Evolutionary conservation across 2,797 vertebrate species (phyloP).

Genomic region (Cyprinella venusta): DNA sequence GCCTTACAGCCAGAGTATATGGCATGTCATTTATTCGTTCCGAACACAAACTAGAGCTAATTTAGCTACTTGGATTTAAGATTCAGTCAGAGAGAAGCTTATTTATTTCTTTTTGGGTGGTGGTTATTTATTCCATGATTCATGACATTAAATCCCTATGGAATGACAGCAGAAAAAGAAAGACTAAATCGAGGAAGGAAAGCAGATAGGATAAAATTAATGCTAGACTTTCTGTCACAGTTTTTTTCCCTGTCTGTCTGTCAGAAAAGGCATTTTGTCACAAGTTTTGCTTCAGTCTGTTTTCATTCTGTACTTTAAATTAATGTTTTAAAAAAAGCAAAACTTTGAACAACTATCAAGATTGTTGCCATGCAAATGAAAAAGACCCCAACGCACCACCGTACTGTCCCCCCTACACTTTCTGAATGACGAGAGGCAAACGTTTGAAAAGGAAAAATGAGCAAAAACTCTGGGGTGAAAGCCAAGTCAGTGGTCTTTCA

Average conservation of each 20-base stretch:
- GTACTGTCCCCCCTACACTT: constrained; percentile 51
- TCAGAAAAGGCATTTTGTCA: constrained; percentile 10
- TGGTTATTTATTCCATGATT: constrained; percentile 26
- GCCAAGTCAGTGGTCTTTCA: constrained; percentile 60
- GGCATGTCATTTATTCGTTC: constrained; percentile 6
- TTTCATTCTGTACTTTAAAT: neutral
- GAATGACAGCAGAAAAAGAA: constrained; percentile 20
- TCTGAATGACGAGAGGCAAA: constrained; percentile 57
- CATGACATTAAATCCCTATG: constrained; percentile 7
- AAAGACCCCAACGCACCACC: constrained; percentile 46
- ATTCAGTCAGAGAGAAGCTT: constrained; percentile 19
- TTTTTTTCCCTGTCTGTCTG: neutral
- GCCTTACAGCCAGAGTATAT: constrained; percentile 17
- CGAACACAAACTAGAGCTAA: constrained; percentile 1
- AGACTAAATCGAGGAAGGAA: constrained; percentile 4
- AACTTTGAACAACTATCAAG: constrained; percentile 56
- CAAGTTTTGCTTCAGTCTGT: constrained; percentile 44
- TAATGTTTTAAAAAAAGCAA: constrained; percentile 58
- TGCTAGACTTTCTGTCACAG: neutral
- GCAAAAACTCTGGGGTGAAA: constrained; percentile 31
- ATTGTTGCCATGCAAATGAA: constrained; percentile 49
- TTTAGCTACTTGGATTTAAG: constrained; percentile 18
- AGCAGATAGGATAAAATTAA: constrained; percentile 14
- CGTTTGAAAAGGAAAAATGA: constrained; percentile 55
- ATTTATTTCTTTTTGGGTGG: constrained; percentile 2